Percentiles rank a stretch among this genome's conserved stretches.
These are phyloP conservation scores for Auanema sp. DNA, from an alignment of 2,888 invertebrate genomes.

Conservation along the genomic window DNA sequence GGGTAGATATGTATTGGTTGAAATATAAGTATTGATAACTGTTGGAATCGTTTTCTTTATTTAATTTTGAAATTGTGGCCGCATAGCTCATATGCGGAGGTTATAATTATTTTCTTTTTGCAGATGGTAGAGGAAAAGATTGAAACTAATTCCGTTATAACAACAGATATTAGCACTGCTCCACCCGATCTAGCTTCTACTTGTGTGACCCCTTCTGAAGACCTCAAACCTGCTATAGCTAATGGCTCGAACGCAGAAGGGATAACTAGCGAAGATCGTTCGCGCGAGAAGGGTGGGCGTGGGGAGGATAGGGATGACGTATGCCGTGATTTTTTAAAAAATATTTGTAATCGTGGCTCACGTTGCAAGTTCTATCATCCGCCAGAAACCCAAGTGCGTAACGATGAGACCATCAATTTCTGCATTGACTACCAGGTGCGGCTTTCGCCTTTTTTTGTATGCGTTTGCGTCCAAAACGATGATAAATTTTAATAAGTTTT, in stretches of 20 bases:
- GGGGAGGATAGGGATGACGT: constrained; percentile 64
- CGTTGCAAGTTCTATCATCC: constrained; percentile 71
- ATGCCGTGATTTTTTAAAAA: constrained; percentile 71
- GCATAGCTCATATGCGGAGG: no score
- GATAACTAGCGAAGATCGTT: background rate
- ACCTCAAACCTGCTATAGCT: no score
- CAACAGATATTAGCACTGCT: no score
- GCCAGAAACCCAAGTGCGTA: constrained; percentile 48
- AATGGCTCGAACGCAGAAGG: no score
- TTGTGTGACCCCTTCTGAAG: no score
- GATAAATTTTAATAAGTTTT: constrained; percentile 1
- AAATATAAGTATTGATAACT: no score
- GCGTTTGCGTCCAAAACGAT: constrained; percentile 1
- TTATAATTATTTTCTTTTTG: background rate
- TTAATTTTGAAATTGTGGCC: no score
- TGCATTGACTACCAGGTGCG: constrained; percentile 72
- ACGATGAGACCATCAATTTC: constrained; percentile 66
- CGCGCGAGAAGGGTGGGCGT: constrained; percentile 3
- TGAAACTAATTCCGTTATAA: no score
- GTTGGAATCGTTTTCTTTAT: no score
- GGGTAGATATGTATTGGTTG: no score
- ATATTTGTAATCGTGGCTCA: constrained; percentile 72
- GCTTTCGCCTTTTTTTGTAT: constrained; percentile 13
- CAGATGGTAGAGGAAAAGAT: constrained; percentile 18
- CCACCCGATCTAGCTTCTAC: no score